phyloP scores from a whole-genome alignment of 1,140 invertebrate species.

The Colletes gigas region DNA sequence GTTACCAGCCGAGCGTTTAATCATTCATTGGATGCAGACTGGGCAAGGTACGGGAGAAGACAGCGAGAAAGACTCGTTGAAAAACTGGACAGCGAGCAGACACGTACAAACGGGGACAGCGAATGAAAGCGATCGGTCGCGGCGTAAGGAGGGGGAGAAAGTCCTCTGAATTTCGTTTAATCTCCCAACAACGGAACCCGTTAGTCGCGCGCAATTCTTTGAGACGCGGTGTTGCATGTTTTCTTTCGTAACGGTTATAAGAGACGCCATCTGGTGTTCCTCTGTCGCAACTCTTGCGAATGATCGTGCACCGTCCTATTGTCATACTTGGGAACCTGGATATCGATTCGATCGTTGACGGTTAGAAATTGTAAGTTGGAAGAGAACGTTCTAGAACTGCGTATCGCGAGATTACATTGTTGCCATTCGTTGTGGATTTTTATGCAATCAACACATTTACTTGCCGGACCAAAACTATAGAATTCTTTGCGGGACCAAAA shows the following conservation, averaged over 20 bases:
- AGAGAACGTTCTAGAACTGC: not conserved
- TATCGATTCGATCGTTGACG: not conserved
- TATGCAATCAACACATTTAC: not conserved
- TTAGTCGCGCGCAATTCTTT: conserved; percentile 21
- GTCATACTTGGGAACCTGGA: not conserved
- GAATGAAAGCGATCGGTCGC: conserved; percentile 11
- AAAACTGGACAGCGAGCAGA: conserved; percentile 5
- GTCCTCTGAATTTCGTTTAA: conserved; percentile 42
- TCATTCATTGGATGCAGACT: not conserved
- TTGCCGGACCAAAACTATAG: too few relatives aligned
- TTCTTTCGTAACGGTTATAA: too few relatives aligned
- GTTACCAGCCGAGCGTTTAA: not conserved
- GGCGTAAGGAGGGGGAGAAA: conserved; percentile 15
- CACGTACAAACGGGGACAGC: conserved; percentile 11
- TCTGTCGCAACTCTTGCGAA: not conserved
- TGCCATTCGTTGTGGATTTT: conserved; percentile 9
- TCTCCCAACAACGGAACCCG: not conserved
- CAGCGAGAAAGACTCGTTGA: not conserved
- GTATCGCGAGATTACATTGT: not conserved
- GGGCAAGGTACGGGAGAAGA: not conserved
- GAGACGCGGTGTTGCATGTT: not conserved
- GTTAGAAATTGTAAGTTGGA: not conserved
- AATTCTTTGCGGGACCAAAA: too few relatives aligned
- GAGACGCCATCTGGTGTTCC: too few relatives aligned
- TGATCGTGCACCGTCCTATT: not conserved